These are phyloP conservation scores for Neodiprion pinetum DNA, from an alignment of 1,140 invertebrate genomes.

Conservation along the genomic window DNA sequence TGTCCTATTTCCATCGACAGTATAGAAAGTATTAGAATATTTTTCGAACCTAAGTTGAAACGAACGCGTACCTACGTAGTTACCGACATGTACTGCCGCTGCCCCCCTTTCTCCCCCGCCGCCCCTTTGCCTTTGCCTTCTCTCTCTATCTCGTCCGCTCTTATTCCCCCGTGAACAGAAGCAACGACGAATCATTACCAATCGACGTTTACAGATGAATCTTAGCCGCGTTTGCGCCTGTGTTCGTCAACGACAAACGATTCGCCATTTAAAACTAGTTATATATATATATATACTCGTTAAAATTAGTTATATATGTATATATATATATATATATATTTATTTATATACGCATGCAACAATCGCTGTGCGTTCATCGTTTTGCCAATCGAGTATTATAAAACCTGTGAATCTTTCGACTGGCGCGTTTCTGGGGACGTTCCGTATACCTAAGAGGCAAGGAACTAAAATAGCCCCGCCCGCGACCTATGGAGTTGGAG, in stretches of 20 bases:
- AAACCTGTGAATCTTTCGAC: not conserved
- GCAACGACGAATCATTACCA: too few species aligned
- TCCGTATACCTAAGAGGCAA: constrained; percentile 12
- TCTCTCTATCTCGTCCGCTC: too few species aligned
- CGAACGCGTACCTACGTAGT: too few species aligned
- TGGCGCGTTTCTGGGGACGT: not conserved
- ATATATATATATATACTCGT: not conserved
- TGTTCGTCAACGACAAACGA: too few species aligned
- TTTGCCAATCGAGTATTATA: not conserved
- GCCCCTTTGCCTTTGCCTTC: too few species aligned
- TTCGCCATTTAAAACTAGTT: not conserved
- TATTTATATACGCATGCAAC: not conserved
- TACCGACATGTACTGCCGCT: too few species aligned
- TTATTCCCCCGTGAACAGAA: too few species aligned
- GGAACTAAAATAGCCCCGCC: constrained; percentile 10
- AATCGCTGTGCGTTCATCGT: not conserved
- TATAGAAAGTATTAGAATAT: not conserved
- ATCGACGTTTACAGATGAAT: too few species aligned
- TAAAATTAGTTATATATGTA: not conserved
- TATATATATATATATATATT: constrained; percentile 19
- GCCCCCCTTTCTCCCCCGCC: too few species aligned
- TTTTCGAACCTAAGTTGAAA: too few species aligned
- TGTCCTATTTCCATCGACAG: not conserved
- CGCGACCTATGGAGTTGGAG: constrained; percentile 18
- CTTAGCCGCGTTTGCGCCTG: too few species aligned